These are phyloP conservation scores for Centropus unirufus DNA, from an alignment of 2,113 vertebrate genomes.

Conservation along the genomic window DNA sequence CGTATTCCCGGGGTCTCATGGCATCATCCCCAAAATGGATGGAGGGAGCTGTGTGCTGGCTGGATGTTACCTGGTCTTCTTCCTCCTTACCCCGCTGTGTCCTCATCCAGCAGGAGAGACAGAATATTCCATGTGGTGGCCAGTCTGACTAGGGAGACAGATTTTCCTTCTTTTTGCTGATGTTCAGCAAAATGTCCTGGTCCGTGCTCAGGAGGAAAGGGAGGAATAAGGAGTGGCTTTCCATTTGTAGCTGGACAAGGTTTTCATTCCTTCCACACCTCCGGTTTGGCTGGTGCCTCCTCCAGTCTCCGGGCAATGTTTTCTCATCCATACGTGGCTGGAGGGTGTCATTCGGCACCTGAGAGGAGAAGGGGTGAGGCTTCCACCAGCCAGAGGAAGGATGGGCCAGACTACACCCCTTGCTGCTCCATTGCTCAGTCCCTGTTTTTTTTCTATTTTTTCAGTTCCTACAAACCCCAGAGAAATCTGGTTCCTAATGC, in stretches of 20 bases:
- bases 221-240: background rate
- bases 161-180: background rate
- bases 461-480: background rate
- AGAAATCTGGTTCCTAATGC: conserved; percentile 35
- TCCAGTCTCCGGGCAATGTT: background rate
- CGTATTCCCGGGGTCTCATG: background rate
- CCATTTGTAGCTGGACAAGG: background rate
- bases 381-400: background rate
- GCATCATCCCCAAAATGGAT: background rate
- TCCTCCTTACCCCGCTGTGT: background rate
- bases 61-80: background rate
- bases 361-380: background rate
- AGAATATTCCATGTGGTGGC: background rate
- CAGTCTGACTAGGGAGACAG: fast-evolving
- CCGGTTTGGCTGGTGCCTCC: background rate
- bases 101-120: background rate
- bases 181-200: background rate
- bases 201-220: background rate
- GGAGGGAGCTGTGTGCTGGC: background rate
- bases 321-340: background rate
- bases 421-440: background rate
- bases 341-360: background rate
- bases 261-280: background rate
- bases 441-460: background rate
- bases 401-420: background rate